Percentiles rank a stretch among this genome's conserved stretches.
Conservation (phyloP, 2,888 invertebrate species). For the Conomelus anceps region DNA sequence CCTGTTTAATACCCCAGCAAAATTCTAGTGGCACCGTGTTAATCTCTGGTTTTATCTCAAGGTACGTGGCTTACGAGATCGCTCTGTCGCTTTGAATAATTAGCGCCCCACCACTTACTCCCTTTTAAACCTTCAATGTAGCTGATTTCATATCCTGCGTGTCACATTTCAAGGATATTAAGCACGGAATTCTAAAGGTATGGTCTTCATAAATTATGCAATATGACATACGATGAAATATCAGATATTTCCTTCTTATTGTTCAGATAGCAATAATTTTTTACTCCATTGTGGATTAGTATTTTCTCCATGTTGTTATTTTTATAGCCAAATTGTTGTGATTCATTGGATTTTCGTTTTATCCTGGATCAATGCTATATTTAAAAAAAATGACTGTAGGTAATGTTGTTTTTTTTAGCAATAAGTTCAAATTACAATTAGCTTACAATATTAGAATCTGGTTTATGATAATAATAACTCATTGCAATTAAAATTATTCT, state of each 20-base stretch:
- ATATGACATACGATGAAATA: background rate
- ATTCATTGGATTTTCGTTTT: too few relatives aligned
- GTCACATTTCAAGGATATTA: background rate
- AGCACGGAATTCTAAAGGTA: background rate
- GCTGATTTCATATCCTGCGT: background rate
- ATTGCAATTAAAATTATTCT: too few relatives aligned
- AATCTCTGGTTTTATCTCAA: background rate
- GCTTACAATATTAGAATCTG: too few relatives aligned
- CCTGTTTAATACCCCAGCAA: background rate
- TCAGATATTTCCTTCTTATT: background rate
- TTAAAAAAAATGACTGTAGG: too few relatives aligned
- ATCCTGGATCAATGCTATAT: too few relatives aligned
- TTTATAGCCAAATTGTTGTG: too few relatives aligned
- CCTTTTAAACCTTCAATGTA: background rate
- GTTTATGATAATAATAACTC: too few relatives aligned
- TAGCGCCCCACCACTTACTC: background rate
- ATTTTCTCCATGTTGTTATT: too few relatives aligned
- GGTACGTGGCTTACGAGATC: background rate
- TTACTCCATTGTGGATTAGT: too few relatives aligned
- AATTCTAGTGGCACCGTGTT: background rate
- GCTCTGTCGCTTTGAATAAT: background rate
- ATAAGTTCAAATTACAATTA: too few relatives aligned
- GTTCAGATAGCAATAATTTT: too few relatives aligned
- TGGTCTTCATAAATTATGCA: background rate
- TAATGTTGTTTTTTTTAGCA: too few relatives aligned